Evolutionary conservation across 2,888 invertebrate genomes (phyloP).

Genomic region (Drosophila crucigera): DNA sequence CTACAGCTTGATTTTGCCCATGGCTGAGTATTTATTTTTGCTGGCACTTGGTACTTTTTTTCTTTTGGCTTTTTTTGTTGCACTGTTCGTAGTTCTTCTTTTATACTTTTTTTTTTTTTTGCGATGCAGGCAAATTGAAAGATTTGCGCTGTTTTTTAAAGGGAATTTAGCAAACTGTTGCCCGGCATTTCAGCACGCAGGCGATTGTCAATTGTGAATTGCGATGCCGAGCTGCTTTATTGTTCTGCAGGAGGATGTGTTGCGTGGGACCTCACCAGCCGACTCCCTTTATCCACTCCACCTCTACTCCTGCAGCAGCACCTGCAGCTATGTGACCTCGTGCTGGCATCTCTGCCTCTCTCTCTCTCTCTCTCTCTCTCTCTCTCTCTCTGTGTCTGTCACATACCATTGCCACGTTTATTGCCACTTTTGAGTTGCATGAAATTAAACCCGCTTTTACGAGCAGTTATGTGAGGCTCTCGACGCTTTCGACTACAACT

Average conservation of each 20-base stretch:
- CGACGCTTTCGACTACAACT: not conserved
- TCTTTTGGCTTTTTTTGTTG: not conserved
- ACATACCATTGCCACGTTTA: slow-evolving; percentile 65
- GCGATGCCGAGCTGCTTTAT: slow-evolving; percentile 41
- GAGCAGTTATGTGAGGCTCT: slow-evolving; percentile 54
- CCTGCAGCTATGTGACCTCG: slow-evolving; percentile 57
- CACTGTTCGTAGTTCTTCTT: not conserved
- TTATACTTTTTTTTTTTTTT: slow-evolving; percentile 28
- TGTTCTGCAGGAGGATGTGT: slow-evolving; percentile 26
- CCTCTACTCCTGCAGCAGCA: not conserved
- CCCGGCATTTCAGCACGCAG: slow-evolving; percentile 51
- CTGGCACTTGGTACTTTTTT: slow-evolving; percentile 54
- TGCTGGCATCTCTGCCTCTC: slow-evolving; percentile 55
- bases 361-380: not conserved
- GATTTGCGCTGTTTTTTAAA: slow-evolving; percentile 57
- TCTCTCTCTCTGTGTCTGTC: not conserved
- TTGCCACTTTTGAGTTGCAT: slow-evolving; percentile 78
- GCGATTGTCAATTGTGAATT: slow-evolving; percentile 40
- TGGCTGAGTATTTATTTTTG: slow-evolving; percentile 70
- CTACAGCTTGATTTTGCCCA: slow-evolving; percentile 50
- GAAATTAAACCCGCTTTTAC: slow-evolving; percentile 76
- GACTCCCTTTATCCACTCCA: not conserved
- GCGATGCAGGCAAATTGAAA: slow-evolving; percentile 67
- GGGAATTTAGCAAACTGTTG: slow-evolving; percentile 63
- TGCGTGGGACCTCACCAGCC: slow-evolving; percentile 4